phyloP scores from a whole-genome alignment of 1,140 invertebrate genomes.

The Drosophila kepulauana region DNA sequence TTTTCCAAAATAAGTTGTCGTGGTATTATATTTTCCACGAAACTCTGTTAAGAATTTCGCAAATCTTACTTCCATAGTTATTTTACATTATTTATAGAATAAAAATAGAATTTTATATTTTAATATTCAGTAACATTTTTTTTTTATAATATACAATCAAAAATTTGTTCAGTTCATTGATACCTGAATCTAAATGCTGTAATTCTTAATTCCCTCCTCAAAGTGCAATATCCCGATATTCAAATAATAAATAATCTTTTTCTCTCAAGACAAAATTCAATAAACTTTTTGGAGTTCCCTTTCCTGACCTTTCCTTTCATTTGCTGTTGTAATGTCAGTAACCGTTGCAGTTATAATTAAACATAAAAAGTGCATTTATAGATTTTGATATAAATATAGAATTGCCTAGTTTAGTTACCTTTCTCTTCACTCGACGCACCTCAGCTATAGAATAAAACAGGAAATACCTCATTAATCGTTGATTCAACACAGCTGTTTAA shows the following conservation, averaged over 20 bases:
- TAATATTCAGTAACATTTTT: too few relatives aligned
- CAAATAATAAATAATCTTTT: neutral
- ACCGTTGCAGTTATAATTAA: neutral
- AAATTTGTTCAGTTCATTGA: too few relatives aligned
- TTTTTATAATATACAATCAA: too few relatives aligned
- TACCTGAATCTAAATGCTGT: too few relatives aligned
- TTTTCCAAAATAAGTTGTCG: too few relatives aligned
- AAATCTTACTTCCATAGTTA: too few relatives aligned
- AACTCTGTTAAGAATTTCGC: too few relatives aligned
- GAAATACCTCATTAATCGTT: neutral
- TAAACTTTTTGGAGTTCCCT: neutral
- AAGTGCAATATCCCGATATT: neutral
- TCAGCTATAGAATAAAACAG: neutral
- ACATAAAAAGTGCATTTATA: neutral
- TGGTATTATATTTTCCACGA: too few relatives aligned
- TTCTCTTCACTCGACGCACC: neutral
- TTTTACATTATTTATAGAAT: too few relatives aligned
- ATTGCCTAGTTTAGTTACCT: neutral
- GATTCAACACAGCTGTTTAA: conserved; percentile 27
- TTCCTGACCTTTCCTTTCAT: neutral
- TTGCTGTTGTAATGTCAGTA: neutral
- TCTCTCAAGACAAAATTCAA: too few relatives aligned
- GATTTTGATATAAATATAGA: neutral
- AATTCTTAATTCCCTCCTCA: too few relatives aligned
- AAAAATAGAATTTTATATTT: too few relatives aligned